Evolutionary conservation across 2,113 vertebrate genomes (phyloP), one percentile per base, ranked within the genome.

Genomic region (Hemichromis elongatus): DNA sequence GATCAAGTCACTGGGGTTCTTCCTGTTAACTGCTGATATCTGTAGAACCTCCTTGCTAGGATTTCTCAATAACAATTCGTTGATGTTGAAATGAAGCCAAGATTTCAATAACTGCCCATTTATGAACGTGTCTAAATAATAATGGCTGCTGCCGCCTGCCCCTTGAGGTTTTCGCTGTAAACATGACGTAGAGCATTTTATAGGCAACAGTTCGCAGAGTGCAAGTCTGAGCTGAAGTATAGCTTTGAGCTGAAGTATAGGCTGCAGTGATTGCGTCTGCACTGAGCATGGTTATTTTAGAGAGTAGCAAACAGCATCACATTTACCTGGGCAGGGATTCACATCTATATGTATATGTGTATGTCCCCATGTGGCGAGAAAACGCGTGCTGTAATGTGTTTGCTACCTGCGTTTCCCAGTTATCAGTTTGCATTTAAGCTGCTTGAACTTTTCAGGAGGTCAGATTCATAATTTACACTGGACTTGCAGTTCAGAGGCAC

Each of bases 171-270:
- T 55, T 45, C 2, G 3, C 40, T 47, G 56, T 40, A 77, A 79
- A 81, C 55, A 56, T 50, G 63, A 28, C 19, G 19, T 33, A 12
- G n/a, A 24, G 12, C 42, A n/a, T 53, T 26, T 57, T 42, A 7
- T n/a, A 30, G 37, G 10, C 68, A 21, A 14, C 47, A 35, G n/a
- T 9, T 77, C 37, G 7, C 42, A 14, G 53, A 30, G 63, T 80
- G 77, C 42, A 73, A 54, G 50, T 79, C 54, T 37, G 77, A 55
- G 16, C 50, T 70, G 59, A 78, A 83, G 75, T 83, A 68, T 40
- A 84, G 78, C 63, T 84, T 50, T 59, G 35, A 53, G 52, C 56
- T 81, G 86, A 87, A 88, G 85, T 90, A 86, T 66, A 90, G 90
- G 77, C 88, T 89, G 70, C 35, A 2, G 79, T 86, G 87, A 90